Percentiles rank a stretch among this genome's conserved stretches.
These are phyloP conservation scores for Oasisia sp. DNA, from an alignment of 2,888 invertebrate genomes.

Conservation along the genomic window DNA sequence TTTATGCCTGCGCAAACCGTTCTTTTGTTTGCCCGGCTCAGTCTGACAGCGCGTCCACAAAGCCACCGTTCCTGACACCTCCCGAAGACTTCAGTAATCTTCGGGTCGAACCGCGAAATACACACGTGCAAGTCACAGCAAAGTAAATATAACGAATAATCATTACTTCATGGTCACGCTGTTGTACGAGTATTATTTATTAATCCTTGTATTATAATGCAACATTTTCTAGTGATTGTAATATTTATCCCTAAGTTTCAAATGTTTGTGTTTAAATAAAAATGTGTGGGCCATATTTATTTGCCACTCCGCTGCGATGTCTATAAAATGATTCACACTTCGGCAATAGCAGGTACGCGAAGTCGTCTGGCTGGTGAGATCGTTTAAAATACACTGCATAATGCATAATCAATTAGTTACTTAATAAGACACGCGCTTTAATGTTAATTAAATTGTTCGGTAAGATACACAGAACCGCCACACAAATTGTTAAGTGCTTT, in stretches of 20 bases:
- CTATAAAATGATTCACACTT: neutral
- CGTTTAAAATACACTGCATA: neutral
- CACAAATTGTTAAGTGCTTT: neutral
- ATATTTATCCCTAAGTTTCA: neutral
- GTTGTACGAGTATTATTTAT: neutral
- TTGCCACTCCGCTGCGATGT: neutral
- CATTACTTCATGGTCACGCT: neutral
- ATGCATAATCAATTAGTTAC: neutral
- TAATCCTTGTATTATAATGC: neutral
- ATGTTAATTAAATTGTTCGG: neutral
- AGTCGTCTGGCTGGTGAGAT: neutral
- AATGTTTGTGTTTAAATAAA: neutral
- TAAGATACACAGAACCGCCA: neutral
- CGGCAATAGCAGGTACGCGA: neutral
- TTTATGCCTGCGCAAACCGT: slow-evolving; percentile 31
- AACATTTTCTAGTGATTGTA: neutral
- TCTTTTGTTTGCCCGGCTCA: slow-evolving; percentile 33
- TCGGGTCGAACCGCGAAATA: neutral
- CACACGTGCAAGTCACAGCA: slow-evolving; percentile 10
- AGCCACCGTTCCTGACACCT: slow-evolving; percentile 3
- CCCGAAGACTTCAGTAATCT: slow-evolving; percentile 3
- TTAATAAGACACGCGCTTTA: neutral
- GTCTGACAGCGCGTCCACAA: neutral
- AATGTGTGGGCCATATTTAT: neutral
- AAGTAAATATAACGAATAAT: neutral